A percentile compares a stretch with the other conserved stretches of the same genome.
phyloP scores from a whole-genome alignment of 2,888 invertebrate species.

The Cataglyphis rosenhaueri region DNA sequence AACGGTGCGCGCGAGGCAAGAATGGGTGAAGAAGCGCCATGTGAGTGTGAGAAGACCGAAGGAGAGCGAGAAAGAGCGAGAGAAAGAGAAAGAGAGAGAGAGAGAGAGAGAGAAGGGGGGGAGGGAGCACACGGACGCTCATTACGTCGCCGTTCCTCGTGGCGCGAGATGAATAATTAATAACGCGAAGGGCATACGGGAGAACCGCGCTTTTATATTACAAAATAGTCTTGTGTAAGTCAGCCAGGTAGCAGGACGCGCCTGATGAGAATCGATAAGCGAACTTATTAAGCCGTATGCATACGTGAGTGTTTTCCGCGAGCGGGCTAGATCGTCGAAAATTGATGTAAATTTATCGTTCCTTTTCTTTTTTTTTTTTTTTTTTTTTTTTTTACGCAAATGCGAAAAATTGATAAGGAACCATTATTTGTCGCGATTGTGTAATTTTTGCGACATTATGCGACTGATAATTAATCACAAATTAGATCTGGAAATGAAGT shows the following conservation, averaged over 20 bases:
- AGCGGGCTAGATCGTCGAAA: neutral
- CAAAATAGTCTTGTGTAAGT: constrained; percentile 54
- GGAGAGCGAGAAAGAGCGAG: constrained; percentile 18
- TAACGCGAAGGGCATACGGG: constrained; percentile 58
- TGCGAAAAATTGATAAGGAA: neutral
- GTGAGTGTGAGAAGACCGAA: constrained; percentile 42
- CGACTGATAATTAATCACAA: neutral
- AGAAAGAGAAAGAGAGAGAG: constrained; percentile 3
- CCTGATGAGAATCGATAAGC: constrained; percentile 54
- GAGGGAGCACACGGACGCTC: constrained; percentile 58
- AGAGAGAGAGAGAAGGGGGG: neutral
- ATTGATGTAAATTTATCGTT: constrained; percentile 6
- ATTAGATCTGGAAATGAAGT: constrained; percentile 25
- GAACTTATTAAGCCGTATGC: constrained; percentile 50
- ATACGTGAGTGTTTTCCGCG: constrained; percentile 34
- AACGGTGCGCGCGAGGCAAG: constrained; percentile 61
- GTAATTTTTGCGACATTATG: neutral
- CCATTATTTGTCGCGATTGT: neutral
- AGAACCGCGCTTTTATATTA: constrained; percentile 39
- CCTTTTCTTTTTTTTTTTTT: neutral
- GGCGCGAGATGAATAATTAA: constrained; percentile 72
- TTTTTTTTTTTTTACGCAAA: neutral
- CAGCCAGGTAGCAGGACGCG: constrained; percentile 46
- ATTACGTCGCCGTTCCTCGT: constrained; percentile 67
- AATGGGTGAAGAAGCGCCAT: constrained; percentile 61